Base-by-base conservation (phyloP, 1,140 invertebrate species). In the Luehdorfia chinensis region DNA sequence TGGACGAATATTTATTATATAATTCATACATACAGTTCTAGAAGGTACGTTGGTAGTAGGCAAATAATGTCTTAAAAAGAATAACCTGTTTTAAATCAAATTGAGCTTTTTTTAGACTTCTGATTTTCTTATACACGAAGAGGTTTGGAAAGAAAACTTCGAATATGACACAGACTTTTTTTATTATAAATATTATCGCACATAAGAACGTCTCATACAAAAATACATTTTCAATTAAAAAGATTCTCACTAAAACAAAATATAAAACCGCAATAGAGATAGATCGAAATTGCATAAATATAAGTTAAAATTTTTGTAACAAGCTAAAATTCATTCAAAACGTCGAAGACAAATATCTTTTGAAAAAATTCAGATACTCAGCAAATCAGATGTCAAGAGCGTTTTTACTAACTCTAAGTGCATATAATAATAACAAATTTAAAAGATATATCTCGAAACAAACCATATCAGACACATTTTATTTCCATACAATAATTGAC, bases 141-240 rank as follows among this genome's bases (percentile, higher is more conserved):
- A 21, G 19, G 19, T 21, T 43, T n/a, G n/a, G n/a, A 51, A 46
- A 51, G 30, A 41, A 19, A 43, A 43, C 14, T 11, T 34, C 39
- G 1, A 4, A 30, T 47, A 52, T 67, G 68, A 80, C 72, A 75
- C 67, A 75, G 57, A 76, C 55, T 67, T 78, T 58, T 65, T 81
- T 81, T 81, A 84, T 81, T 84, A 83, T 75, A 84, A 84, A 84
- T 77, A 80, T 75, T 69, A 81, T 83, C 81, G 75, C 78, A 85
- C 81, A 73, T 81, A 83, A 85, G 73, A 80, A 80, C 59, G 67
- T 78, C 70, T 71, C 74, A 83, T 85, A 85, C 74, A 85, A 85
- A 85, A 85, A 85, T 85, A 85, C 75, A 78, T 70, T 83, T 71
- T 73, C 72, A 85, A 81, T 81, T 78, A 80, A 79, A 84, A 79